A percentile compares a stretch with the other conserved stretches of the same genome.
Evolutionary conservation across 2,888 invertebrate species (phyloP).

Genomic region (Diogma glabrata): DNA sequence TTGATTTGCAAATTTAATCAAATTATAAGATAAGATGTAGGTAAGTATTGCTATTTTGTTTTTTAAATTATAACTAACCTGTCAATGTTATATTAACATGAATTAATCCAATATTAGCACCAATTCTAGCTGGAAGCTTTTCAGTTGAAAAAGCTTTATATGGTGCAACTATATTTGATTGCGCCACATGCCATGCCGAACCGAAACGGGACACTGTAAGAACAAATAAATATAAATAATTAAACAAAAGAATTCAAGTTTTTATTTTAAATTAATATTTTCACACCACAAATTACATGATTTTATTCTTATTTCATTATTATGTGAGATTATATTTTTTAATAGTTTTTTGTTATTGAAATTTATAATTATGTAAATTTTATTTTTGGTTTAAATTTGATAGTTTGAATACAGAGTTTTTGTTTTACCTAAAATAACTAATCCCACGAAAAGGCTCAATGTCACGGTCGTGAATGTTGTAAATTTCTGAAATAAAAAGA

Average conservation of each 20-base stretch:
- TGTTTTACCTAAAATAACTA: constrained; percentile 71
- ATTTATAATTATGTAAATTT: too few relatives aligned
- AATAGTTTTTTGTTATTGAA: too few relatives aligned
- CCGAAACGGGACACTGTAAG: constrained; percentile 76
- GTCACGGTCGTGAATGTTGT: constrained; percentile 87
- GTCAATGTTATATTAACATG: constrained; percentile 91
- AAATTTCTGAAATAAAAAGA: constrained; percentile 56
- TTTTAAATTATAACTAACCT: constrained; percentile 45
- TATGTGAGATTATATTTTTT: not conserved
- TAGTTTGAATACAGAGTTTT: not conserved
- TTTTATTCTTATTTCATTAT: not conserved
- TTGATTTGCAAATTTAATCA: too few relatives aligned
- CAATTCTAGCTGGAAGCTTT: constrained; percentile 76
- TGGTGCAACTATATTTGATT: constrained; percentile 67
- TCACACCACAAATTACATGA: not conserved
- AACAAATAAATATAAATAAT: constrained; percentile 29
- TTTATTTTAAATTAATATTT: not conserved
- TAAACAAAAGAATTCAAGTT: constrained; percentile 8
- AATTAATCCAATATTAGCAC: constrained; percentile 83
- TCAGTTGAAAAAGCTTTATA: constrained; percentile 87
- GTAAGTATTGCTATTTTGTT: too few relatives aligned
- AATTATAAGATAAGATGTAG: too few relatives aligned
- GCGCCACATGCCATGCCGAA: constrained; percentile 87
- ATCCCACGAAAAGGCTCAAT: constrained; percentile 84
- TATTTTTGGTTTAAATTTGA: too few relatives aligned